Percentiles rank a stretch among this genome's conserved stretches.
Evolutionary conservation across 2,888 invertebrate genomes (phyloP).

Genomic region (Eretmocerus hayati): DNA sequence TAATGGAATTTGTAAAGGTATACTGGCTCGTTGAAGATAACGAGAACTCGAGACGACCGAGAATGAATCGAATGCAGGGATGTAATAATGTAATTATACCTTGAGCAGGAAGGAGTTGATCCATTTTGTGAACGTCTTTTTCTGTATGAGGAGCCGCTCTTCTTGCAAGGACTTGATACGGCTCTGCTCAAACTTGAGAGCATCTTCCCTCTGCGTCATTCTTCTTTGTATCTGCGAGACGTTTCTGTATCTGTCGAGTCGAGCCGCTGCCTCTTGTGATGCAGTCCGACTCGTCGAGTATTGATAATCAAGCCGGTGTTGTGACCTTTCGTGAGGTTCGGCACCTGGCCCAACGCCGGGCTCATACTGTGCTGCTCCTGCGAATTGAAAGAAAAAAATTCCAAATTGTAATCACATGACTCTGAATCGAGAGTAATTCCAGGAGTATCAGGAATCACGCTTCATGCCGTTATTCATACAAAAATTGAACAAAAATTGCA

Average conservation of each 20-base stretch:
- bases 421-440: too few relatives aligned
- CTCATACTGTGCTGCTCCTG: slow-evolving; percentile 44
- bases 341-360: slow-evolving; percentile 42
- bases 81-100: slow-evolving; percentile 55
- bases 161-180: slow-evolving; percentile 94
- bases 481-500: too few relatives aligned
- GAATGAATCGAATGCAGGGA: too few relatives aligned
- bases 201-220: slow-evolving; percentile 87
- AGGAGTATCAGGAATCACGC: too few relatives aligned
- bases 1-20: too few relatives aligned
- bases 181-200: slow-evolving; percentile 92
- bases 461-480: too few relatives aligned
- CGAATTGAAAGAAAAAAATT: too few relatives aligned
- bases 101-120: slow-evolving; percentile 94
- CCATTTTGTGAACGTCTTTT: slow-evolving; percentile 99
- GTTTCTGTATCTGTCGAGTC: slow-evolving; percentile 16
- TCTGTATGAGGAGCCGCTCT: slow-evolving; percentile 95
- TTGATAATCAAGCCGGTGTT: slow-evolving; percentile 1
- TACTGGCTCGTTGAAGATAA: too few relatives aligned
- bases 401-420: too few relatives aligned
- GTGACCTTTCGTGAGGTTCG: slow-evolving; percentile 35
- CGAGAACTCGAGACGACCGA: too few relatives aligned
- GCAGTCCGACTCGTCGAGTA: background rate
- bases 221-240: slow-evolving; percentile 56
- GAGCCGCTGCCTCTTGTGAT: slow-evolving; percentile 9